Percentiles rank a stretch among this genome's conserved stretches.
phyloP scores from a whole-genome alignment of 2,888 invertebrate species.

The Hirtodrosophila trivittata region DNA sequence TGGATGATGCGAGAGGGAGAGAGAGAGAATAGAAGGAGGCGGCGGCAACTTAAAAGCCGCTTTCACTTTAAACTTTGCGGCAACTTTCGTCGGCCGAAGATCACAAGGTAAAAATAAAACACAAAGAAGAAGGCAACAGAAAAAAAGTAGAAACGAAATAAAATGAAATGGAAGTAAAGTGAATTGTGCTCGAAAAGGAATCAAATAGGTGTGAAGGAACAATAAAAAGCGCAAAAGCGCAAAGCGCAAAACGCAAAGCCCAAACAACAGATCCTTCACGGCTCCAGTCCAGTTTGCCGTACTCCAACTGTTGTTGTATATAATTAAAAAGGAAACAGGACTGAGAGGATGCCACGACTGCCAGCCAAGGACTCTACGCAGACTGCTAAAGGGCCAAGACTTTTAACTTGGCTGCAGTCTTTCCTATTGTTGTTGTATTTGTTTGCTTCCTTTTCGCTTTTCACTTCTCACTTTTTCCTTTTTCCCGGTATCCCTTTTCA shows the following conservation, averaged over 20 bases:
- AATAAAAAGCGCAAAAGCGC: slow-evolving; percentile 37
- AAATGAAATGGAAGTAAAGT: slow-evolving; percentile 17
- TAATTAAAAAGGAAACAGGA: slow-evolving; percentile 65
- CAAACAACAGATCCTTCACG: slow-evolving; percentile 36
- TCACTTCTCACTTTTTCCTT: slow-evolving; percentile 3
- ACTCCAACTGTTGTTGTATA: slow-evolving; percentile 59
- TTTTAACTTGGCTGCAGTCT: slow-evolving; percentile 23
- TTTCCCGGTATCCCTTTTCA: slow-evolving; percentile 62
- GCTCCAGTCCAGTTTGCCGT: slow-evolving; percentile 32
- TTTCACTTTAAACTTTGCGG: slow-evolving; percentile 72
- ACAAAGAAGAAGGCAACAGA: neutral
- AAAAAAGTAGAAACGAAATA: neutral
- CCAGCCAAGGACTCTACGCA: slow-evolving; percentile 18
- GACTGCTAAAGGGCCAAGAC: slow-evolving; percentile 30
- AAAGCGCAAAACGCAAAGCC: slow-evolving; percentile 16
- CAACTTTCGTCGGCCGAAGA: slow-evolving; percentile 54
- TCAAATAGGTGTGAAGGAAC: slow-evolving; percentile 42
- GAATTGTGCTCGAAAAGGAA: slow-evolving; percentile 37
- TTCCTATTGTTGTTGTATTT: neutral
- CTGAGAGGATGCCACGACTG: slow-evolving; percentile 2
- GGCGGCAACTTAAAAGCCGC: slow-evolving; percentile 53
- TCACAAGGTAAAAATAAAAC: slow-evolving; percentile 7
- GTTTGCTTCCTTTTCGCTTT: too few relatives aligned
- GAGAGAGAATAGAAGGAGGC: slow-evolving; percentile 25
- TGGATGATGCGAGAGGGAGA: slow-evolving; percentile 2